Percentiles rank a stretch among this genome's conserved stretches.
These are phyloP conservation scores for Quiscalus mexicanus DNA, from an alignment of 2,113 vertebrate species.

Conservation along the genomic window DNA sequence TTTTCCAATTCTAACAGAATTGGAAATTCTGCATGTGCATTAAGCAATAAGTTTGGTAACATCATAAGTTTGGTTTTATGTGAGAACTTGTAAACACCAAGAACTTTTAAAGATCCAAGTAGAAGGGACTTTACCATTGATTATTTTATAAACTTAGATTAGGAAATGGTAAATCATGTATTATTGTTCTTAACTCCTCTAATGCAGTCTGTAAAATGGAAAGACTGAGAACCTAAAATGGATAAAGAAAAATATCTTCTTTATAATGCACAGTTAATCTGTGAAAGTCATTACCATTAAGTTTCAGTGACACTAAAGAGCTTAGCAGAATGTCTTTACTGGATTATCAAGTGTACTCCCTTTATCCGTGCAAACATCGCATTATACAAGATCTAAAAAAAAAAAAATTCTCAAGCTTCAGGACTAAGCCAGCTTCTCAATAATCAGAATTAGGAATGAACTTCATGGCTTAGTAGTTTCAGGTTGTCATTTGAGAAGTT, in stretches of 20 bases:
- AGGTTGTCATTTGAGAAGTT: not conserved
- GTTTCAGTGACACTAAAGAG: conserved; percentile 37
- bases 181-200: not conserved
- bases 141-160: not conserved
- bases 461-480: not conserved
- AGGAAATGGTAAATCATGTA: not conserved
- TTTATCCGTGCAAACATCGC: conserved; percentile 6
- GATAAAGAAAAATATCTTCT: not conserved
- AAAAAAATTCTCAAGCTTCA: not conserved
- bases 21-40: not conserved
- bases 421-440: not conserved
- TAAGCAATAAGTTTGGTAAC: not conserved
- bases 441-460: not conserved
- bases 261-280: not conserved
- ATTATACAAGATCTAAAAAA: not conserved
- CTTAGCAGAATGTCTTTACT: conserved; percentile 30
- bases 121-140: not conserved
- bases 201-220: not conserved
- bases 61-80: not conserved
- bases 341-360: conserved; percentile 21
- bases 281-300: conserved; percentile 3
- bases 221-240: not conserved
- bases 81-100: not conserved
- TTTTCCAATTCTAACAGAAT: not conserved
- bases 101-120: not conserved